phyloP scores from a whole-genome alignment of 2,113 vertebrate species.

The Romanogobio albipinnatus region DNA sequence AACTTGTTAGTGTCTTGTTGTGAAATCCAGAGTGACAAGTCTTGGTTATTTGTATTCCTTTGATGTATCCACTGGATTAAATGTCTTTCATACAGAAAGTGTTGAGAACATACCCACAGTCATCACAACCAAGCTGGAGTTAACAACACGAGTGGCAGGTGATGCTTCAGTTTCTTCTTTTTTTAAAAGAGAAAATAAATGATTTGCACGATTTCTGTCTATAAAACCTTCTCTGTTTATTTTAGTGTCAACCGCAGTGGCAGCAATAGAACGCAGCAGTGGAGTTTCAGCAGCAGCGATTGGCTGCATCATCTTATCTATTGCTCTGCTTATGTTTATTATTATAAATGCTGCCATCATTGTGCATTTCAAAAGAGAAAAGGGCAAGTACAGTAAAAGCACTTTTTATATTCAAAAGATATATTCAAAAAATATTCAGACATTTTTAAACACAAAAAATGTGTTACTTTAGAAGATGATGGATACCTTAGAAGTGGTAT shows the following conservation, averaged over 20 bases:
- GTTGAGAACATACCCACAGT: accelerated
- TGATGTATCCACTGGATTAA: slow-evolving; percentile 11
- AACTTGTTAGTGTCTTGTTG: background rate
- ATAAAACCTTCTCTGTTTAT: background rate
- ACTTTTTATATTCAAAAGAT: background rate
- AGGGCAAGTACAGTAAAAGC: slow-evolving; percentile 53
- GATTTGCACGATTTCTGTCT: background rate
- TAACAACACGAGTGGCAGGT: background rate
- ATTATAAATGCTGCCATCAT: slow-evolving; percentile 46
- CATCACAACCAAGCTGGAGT: background rate
- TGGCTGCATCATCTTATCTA: slow-evolving; percentile 58
- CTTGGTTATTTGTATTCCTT: background rate
- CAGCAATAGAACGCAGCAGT: background rate
- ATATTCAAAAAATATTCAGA: background rate
- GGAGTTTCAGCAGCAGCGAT: slow-evolving; percentile 31
- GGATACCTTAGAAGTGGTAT: background rate
- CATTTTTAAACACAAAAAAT: background rate
- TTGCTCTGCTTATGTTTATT: slow-evolving; percentile 51
- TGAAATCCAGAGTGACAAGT: background rate
- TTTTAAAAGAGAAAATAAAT: background rate
- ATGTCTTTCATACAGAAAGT: slow-evolving; percentile 5
- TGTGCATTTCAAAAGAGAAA: slow-evolving; percentile 43
- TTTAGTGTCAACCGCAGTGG: background rate
- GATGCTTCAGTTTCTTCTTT: background rate
- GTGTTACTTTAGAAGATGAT: background rate